Base-by-base conservation (phyloP, 2,797 vertebrate genomes). In the Uromys caudimaculatus region DNA sequence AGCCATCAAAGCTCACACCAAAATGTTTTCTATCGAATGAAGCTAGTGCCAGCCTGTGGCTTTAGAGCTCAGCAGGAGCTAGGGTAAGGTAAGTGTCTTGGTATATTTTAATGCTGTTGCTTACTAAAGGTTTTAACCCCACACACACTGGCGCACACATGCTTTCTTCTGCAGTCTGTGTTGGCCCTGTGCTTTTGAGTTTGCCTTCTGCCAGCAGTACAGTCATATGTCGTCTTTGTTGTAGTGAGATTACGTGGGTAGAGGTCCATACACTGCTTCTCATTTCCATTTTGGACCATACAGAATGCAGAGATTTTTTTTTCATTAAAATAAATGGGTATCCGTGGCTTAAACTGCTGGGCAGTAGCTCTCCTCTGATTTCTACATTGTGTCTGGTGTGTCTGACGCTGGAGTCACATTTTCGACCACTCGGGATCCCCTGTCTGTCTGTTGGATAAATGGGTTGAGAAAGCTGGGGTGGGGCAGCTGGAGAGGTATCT, bases 21-120 rank as follows among this genome's bases (percentile, higher is more conserved):
- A 98, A 98, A 98, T 97, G 98, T 98, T 98, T 97, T 98, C 98
- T 98, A 98, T 97, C 97, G 79, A 95, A 94, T 78, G 88, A 97
- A 98, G 98, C 97, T 98, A 98, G 98, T 95, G 97, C 98, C 96
- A 98, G 98, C 98, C 97, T 97, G 98, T 98, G 98, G 98, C 98
- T 98, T 98, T 98, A 98, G 98, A 97, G 97, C 97, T 98, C 82
- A 92, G 96, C 98, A 97, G 94, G 89, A 98, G 97, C 97, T 98
- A 98, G 98, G 98, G 98, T 98, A 97, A 98, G 98, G 98, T 98
- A 98, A 98, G 98, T 98, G 98, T 98, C 98, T 98, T 98, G 98
- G 98, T 97, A 83, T 97, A 98, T 98, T 98, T 98, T 98, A 98
- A 98, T 97, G 98, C 98, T 97, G 90, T 98, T 98, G 98, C 98